A percentile compares a stretch with the other conserved stretches of the same genome.
These are phyloP conservation scores for Ommatoiulus sabulosus DNA, from an alignment of 2,888 invertebrate genomes.

Conservation along the genomic window DNA sequence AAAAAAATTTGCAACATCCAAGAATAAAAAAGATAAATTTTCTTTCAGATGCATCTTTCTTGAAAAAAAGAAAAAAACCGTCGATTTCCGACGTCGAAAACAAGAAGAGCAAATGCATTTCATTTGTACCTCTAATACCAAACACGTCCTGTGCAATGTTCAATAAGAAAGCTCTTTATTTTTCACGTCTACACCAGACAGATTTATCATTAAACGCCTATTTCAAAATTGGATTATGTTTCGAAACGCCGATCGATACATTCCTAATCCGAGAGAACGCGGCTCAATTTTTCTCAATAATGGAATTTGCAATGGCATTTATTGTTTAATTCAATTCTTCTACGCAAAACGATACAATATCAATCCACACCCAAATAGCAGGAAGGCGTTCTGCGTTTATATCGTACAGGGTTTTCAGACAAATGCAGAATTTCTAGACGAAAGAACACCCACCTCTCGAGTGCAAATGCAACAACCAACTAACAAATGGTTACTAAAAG, in stretches of 20 bases:
- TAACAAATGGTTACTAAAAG: slow-evolving; percentile 12
- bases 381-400: background rate
- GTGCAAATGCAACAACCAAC: background rate
- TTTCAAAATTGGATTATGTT: slow-evolving; percentile 31
- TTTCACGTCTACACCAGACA: slow-evolving; percentile 32
- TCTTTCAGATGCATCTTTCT: background rate
- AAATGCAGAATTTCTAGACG: background rate
- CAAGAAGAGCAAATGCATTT: slow-evolving; percentile 16
- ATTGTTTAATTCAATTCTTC: slow-evolving; percentile 40
- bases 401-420: background rate
- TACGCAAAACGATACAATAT: slow-evolving; percentile 15
- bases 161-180: slow-evolving; percentile 23
- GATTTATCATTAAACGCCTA: slow-evolving; percentile 40
- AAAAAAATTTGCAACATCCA: background rate
- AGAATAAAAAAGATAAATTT: background rate
- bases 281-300: slow-evolving; percentile 36
- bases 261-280: slow-evolving; percentile 36
- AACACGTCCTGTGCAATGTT: slow-evolving; percentile 4
- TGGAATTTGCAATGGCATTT: slow-evolving; percentile 36
- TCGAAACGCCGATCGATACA: slow-evolving; percentile 1
- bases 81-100: slow-evolving; percentile 17
- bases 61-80: background rate
- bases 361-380: slow-evolving; percentile 13
- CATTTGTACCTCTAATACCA: slow-evolving; percentile 17
- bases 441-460: background rate